Conservation (phyloP, 2,797 vertebrate species). For the Chloroceryle inda region DNA sequence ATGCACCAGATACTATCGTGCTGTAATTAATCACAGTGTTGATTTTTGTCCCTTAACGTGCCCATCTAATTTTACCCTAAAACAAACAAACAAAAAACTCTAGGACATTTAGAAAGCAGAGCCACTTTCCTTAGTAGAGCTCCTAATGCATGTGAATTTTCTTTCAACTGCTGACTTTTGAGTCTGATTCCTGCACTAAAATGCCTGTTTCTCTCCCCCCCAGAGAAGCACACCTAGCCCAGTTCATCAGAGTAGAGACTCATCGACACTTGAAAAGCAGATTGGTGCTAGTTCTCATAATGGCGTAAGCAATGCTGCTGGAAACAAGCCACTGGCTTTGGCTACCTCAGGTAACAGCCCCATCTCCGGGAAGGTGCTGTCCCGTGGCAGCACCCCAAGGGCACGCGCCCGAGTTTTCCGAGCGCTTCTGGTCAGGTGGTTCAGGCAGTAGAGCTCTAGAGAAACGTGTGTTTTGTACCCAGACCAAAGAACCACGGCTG, state of each 20-base stretch:
- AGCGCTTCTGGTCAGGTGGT: neutral
- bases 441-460: neutral
- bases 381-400: neutral
- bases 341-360: constrained; percentile 80
- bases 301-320: constrained; percentile 81
- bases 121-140: neutral
- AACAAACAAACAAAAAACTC: neutral
- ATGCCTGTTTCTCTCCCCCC: neutral
- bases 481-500: neutral
- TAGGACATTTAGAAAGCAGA: neutral
- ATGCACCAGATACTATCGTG: neutral
- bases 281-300: constrained; percentile 83
- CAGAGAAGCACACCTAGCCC: constrained; percentile 98
- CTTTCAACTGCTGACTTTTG: neutral
- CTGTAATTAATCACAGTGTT: neutral
- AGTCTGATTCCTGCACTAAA: neutral
- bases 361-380: neutral
- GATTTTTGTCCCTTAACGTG: neutral
- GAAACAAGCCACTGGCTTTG: constrained; percentile 80
- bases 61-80: neutral
- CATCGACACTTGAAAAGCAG: constrained; percentile 83
- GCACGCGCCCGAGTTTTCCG: rapidly evolving
- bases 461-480: neutral
- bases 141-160: neutral
- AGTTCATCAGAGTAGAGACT: constrained; percentile 86